These are phyloP conservation scores for Seriola dumerili DNA, from an alignment of 2,113 vertebrate genomes.

Conservation along the genomic window DNA sequence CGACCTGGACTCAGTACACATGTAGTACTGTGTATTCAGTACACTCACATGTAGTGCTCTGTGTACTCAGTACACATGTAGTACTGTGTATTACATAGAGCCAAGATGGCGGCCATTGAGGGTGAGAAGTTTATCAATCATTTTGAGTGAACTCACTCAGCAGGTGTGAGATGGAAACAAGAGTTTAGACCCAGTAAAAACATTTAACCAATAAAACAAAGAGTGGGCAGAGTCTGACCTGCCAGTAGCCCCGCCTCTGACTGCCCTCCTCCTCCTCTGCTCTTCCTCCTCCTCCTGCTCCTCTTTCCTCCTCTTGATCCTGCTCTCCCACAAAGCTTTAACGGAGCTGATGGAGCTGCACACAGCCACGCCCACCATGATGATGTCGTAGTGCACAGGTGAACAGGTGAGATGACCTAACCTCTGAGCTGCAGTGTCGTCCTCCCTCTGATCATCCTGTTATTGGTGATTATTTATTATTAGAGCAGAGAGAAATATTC, in stretches of 20 bases:
- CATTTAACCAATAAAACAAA: no score
- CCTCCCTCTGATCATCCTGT: neutral
- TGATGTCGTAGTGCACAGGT: conserved; percentile 50
- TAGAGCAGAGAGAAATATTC: no score
- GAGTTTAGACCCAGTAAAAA: no score
- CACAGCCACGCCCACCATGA: conserved; percentile 85
- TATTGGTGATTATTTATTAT: no score
- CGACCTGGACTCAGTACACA: neutral
- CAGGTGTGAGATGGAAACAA: no score
- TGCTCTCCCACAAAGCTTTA: conserved; percentile 92
- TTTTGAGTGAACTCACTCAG: no score
- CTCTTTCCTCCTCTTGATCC: conserved; percentile 88
- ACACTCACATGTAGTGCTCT: no score
- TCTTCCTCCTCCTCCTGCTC: conserved; percentile 86
- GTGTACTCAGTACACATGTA: no score
- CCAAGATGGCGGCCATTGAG: no score
- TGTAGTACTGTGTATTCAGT: neutral
- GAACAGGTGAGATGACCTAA: conserved; percentile 30
- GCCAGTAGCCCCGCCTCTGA: conserved; percentile 66
- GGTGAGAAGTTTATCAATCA: no score
- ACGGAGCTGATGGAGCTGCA: conserved; percentile 88
- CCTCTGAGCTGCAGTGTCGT: conserved; percentile 10
- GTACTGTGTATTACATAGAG: no score
- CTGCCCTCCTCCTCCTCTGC: conserved; percentile 80
- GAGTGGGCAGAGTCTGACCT: conserved; percentile 67